Evolutionary conservation across 2,888 invertebrate species (phyloP).

Genomic region (Smittia sp.): DNA sequence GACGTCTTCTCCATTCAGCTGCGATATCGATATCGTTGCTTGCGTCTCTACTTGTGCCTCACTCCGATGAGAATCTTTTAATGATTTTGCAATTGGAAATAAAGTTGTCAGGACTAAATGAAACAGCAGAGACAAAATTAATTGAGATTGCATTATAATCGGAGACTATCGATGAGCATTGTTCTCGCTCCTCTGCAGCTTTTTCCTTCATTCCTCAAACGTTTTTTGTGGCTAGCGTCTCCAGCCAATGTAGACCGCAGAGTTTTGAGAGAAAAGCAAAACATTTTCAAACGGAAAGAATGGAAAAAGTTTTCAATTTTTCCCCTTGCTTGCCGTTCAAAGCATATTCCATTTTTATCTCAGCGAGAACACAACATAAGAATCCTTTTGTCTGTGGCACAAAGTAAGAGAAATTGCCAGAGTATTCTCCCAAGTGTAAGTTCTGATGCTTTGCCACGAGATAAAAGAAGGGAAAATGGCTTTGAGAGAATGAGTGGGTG

Average conservation of each 20-base stretch:
- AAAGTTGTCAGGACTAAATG: no score
- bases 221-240: no score
- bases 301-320: neutral
- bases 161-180: constrained; percentile 11
- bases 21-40: no score
- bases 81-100: neutral
- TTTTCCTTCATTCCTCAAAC: no score
- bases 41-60: no score
- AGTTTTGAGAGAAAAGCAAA: neutral
- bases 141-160: no score
- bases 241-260: no score
- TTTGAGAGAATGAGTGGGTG: neutral
- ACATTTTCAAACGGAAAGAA: neutral
- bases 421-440: neutral
- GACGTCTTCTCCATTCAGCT: no score
- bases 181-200: neutral
- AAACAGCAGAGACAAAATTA: no score
- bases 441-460: neutral
- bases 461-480: neutral
- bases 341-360: no score
- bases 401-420: constrained; percentile 5
- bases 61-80: neutral
- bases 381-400: neutral
- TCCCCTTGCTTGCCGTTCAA: neutral
- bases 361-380: neutral